Evolutionary conservation across 2,797 vertebrate species (phyloP).

Genomic region (Cygnus olor): DNA sequence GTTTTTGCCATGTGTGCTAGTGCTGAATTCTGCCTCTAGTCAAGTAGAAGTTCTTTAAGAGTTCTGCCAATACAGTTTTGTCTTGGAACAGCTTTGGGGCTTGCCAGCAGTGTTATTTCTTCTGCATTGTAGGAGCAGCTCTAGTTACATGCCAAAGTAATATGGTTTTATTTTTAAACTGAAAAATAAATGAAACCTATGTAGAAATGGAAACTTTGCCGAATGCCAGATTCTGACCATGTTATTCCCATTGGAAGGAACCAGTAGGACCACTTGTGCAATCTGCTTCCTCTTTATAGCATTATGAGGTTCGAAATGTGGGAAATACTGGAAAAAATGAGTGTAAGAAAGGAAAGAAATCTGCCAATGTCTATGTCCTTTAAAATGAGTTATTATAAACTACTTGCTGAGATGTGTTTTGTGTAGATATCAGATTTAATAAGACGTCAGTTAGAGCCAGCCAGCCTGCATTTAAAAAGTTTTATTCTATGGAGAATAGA

Average conservation of each 20-base stretch:
- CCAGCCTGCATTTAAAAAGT: not conserved
- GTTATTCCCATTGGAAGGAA: slow-evolving; percentile 42
- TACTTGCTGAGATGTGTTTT: slow-evolving; percentile 24
- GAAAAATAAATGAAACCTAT: slow-evolving; percentile 63
- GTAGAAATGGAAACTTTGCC: slow-evolving; percentile 56
- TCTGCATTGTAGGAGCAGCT: slow-evolving; percentile 30
- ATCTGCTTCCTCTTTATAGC: slow-evolving; percentile 30
- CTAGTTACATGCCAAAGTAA: slow-evolving; percentile 44
- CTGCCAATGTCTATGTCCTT: slow-evolving; percentile 8
- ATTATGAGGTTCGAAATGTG: slow-evolving; percentile 34
- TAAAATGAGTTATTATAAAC: not conserved
- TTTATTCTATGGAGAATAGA: not conserved
- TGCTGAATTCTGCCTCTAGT: slow-evolving; percentile 54
- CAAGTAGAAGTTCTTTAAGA: slow-evolving; percentile 26
- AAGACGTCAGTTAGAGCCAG: not conserved
- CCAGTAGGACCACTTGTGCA: slow-evolving; percentile 38
- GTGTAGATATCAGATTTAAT: not conserved
- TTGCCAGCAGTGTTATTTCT: slow-evolving; percentile 54
- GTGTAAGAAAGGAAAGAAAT: slow-evolving; percentile 12
- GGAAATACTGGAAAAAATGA: slow-evolving; percentile 53
- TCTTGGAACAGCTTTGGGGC: slow-evolving; percentile 25
- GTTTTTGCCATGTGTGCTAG: slow-evolving; percentile 25
- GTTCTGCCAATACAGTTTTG: slow-evolving; percentile 54
- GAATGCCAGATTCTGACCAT: slow-evolving; percentile 50
- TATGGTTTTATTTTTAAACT: slow-evolving; percentile 58